These are phyloP conservation scores for Drosophila leonis DNA, from an alignment of 2,888 invertebrate genomes.

Conservation along the genomic window DNA sequence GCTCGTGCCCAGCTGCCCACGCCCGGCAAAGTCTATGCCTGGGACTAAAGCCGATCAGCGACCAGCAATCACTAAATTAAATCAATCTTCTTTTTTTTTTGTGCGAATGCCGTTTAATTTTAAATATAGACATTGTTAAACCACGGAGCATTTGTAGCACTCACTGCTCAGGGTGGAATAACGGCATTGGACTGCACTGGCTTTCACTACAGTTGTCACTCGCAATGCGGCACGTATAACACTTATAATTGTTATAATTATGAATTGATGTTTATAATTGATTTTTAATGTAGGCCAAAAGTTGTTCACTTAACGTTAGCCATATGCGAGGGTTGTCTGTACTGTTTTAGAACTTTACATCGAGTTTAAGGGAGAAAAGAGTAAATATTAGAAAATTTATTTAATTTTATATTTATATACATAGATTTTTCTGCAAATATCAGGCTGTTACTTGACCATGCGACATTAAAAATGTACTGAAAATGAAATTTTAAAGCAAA, in stretches of 20 bases:
- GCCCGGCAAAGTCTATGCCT: conserved; percentile 87
- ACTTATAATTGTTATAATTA: neutral
- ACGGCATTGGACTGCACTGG: neutral
- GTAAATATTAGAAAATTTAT: too few relatives aligned
- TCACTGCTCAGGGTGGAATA: conserved; percentile 16
- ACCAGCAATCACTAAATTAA: conserved; percentile 7
- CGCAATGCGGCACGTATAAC: neutral
- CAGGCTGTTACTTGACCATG: too few relatives aligned
- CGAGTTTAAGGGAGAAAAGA: too few relatives aligned
- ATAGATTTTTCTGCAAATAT: too few relatives aligned
- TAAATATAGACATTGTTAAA: conserved; percentile 47
- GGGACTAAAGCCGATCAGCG: conserved; percentile 85
- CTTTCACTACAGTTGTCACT: neutral
- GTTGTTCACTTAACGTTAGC: too few relatives aligned
- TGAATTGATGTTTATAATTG: neutral
- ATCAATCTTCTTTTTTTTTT: conserved; percentile 21
- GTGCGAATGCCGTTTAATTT: conserved; percentile 16
- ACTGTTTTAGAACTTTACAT: too few relatives aligned
- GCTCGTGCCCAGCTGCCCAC: conserved; percentile 85
- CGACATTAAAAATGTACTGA: too few relatives aligned
- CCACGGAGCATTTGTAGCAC: neutral
- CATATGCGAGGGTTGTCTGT: neutral
- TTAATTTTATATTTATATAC: too few relatives aligned
- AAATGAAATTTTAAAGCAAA: too few relatives aligned
- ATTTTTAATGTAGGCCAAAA: neutral